Percentiles rank a stretch among this genome's conserved stretches.
phyloP scores from a whole-genome alignment of 2,113 vertebrate species.

The Ctenodactylus gundi region DNA sequence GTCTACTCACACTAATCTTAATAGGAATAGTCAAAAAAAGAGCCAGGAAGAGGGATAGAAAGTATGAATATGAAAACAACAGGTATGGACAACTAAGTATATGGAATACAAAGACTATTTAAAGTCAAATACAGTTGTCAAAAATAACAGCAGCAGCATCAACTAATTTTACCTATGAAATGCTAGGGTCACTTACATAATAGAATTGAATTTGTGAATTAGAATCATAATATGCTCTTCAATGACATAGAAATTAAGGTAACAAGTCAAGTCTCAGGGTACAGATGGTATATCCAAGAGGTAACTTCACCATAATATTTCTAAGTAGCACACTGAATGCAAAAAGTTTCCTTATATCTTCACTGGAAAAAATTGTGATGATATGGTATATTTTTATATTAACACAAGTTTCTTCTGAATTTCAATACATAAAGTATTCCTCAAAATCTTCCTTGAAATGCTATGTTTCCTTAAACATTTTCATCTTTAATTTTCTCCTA shows the following conservation, averaged over 20 bases:
- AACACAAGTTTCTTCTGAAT: background rate
- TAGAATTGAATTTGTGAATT: background rate
- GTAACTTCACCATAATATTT: background rate
- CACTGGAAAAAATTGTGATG: background rate
- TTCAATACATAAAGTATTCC: background rate
- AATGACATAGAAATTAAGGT: background rate
- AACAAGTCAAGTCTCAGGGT: background rate
- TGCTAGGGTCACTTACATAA: background rate
- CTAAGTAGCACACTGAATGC: background rate
- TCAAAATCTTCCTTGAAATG: background rate
- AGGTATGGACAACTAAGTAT: background rate
- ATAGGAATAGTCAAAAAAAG: background rate
- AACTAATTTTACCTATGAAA: background rate
- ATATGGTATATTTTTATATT: background rate
- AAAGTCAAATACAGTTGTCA: background rate
- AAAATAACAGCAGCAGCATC: background rate
- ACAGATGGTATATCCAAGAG: background rate
- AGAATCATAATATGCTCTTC: background rate
- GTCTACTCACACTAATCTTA: background rate
- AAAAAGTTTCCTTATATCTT: background rate
- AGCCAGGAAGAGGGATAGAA: background rate
- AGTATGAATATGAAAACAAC: background rate
- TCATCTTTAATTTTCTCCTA: background rate
- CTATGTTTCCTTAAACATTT: slow-evolving; percentile 1
- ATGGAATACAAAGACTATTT: background rate